Evolutionary conservation across 1,140 invertebrate species (phyloP), one percentile per base, ranked within the genome.

Genomic region (Hyles euphorbiae): DNA sequence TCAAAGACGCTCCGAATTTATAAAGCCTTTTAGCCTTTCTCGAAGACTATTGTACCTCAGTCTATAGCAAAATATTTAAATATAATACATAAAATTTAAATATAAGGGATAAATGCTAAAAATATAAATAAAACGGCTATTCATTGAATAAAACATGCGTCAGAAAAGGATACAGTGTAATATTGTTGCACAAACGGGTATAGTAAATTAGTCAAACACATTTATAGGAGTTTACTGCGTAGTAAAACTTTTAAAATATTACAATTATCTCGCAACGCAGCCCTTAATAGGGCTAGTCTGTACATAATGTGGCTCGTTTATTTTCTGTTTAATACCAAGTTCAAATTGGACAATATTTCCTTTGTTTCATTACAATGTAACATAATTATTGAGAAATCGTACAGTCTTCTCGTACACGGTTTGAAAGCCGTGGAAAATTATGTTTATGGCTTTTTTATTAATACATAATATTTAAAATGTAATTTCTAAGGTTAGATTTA

Each of bases 201-300:
- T 60, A 65, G 65, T 76, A 77, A 74, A 72, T 76, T 67, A 68
- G 61, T 65, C 43, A 60, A 58, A 65, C 49, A 63, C 61, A 68
- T 67, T 65, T 72, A 65, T 70, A 66, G 56, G 60, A 58, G 62
- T 70, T 73, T 70, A 75, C 73, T 63, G 67, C 66, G 60, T 46
- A 60, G 47, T 70, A 70, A 72, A 70, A 70, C 62, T 54, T 43
- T 54, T 63, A 60, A 70, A 67, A 64, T 45, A 56, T 52, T 47
- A 50, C 60, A 53, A 57, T 53, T 57, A 55, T 59, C 65, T 55
- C 33, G 10, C 56, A 54, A 47, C 54, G 45, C 48, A 51, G 56
- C 58, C 53, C 54, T 56, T 61, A 56, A 58, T 54, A 56, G 58
- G 57, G 62, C 51, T 36, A 36, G 33, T 61, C 53, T 6, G 45